Conservation (phyloP, 2,113 vertebrate species). For the Dasypus novemcinctus region DNA sequence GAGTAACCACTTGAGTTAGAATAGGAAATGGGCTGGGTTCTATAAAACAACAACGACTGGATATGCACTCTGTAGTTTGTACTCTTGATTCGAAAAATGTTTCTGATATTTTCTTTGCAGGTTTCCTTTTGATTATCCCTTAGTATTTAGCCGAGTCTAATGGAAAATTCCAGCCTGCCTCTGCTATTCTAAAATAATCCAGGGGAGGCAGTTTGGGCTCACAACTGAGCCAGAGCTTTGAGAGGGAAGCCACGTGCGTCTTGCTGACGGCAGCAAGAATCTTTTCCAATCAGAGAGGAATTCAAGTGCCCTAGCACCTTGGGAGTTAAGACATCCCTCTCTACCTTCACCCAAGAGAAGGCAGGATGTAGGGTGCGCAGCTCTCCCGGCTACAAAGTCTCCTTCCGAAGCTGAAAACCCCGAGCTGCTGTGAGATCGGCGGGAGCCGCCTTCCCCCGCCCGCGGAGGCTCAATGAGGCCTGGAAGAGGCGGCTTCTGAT, state of each 20-base stretch:
- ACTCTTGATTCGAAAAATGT: background rate
- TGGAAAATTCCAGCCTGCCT: conserved; percentile 21
- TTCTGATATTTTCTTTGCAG: background rate
- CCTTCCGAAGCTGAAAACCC: background rate
- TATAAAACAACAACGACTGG: background rate
- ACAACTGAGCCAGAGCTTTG: background rate
- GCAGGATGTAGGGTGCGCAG: rapidly evolving
- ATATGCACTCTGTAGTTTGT: background rate
- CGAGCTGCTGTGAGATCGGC: background rate
- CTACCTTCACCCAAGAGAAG: background rate
- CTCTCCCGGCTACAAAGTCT: background rate
- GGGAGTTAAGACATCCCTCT: background rate
- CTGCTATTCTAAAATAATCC: conserved; percentile 1
- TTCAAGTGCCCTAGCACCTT: background rate
- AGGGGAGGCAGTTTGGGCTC: background rate
- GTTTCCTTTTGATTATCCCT: conserved; percentile 5
- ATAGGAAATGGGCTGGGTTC: background rate
- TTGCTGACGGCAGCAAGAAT: background rate
- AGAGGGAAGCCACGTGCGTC: background rate
- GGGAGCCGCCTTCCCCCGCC: background rate
- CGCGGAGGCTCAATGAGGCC: background rate
- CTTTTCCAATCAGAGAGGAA: background rate
- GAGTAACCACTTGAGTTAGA: background rate
- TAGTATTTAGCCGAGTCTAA: background rate
- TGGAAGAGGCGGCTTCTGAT: background rate